Evolutionary conservation across 2,888 invertebrate species (phyloP), one percentile per base, ranked within the genome.

Genomic region (Danaus chrysippus): DNA sequence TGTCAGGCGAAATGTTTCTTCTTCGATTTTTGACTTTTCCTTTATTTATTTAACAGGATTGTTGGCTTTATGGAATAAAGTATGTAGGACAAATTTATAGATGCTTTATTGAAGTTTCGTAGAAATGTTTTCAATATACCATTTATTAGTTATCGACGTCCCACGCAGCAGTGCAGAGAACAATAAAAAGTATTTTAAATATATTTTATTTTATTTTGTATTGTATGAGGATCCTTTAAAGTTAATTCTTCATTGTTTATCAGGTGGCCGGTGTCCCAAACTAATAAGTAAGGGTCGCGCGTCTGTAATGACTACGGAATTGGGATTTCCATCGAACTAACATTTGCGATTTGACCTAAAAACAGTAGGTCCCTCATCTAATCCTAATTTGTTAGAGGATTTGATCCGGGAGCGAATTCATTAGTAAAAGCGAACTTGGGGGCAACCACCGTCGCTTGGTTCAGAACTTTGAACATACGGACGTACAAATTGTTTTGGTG

Each of bases 351-450:
- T 78, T 76, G 70, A 75, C 73, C 81, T 81, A 81, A 83, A 82
- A 83, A 82, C 68, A 75, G 72, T 70, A 72, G 73, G 70, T 78
- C 79, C 82, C 82, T 82, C 75, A 76, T 80, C 77, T 85, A 83
- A 86, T 86, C 82, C 82, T 81, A 83, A 86, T 86, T 86, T 84
- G 84, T 78, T 75, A 74, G 78, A 82, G 83, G 84, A 81, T 80
- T 83, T 81, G 75, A 75, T 78, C 73, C 74, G 73, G 70, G 71
- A 72, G 74, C 72, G 71, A 76, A 79, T 78, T 77, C 74, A 77
- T 79, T 83, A 77, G 71, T 75, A 73, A 72, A 72, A 70, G 71
- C 71, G 72, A 69, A 65, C 68, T 56, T 64, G 59, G 58, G 59
- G 66, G 63, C 54, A 44, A 55, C 41, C 17, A 55, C 59, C 58